Base-by-base conservation (phyloP, 2,797 vertebrate genomes). In the Eulemur rubriventer region DNA sequence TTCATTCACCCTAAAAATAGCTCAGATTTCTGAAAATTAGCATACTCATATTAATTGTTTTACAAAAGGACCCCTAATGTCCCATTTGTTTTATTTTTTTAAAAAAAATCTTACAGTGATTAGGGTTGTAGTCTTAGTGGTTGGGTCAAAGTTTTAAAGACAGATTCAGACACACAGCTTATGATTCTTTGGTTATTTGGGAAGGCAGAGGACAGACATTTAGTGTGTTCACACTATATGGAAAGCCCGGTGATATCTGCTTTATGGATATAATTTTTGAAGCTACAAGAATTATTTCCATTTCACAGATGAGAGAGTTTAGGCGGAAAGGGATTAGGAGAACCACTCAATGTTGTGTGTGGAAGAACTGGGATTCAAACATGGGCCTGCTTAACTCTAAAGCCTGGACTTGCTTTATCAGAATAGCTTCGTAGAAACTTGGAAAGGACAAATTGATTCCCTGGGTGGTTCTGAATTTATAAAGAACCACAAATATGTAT, bases 1-100 rank as follows among this genome's bases (percentile, higher is more conserved):
- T 86, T 81, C 38, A 83, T 84, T 86, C 52, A 76, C 65, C 67
- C 57, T 89, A 81, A 91, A 96, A 92, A 79, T 87, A 83, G 41
- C n/a, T 93, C 38, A 52, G 38, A 43, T 72, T 72, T 93, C 57
- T 18, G 16, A 84, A 97, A 88, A 89, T 59, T 67, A 75, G 52
- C 75, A 92, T 65, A 61, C 8, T 94, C 5, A 11, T 8, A 18
- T 69, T 79, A 61, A 83, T 87, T 76, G 14, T 84, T 16, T 61
- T 43, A 83, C 38, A 52, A 91, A 88, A 75, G 16, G 18, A 24
- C 22, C 24, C 24, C 35, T 81, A 26, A 48, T 52, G 55, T 87
- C 22, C 10, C 28, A 9, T 92, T 26, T 43, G 35, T 18, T 93
- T 55, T n/a, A 28, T 52, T 70, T 81, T 70, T 90, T n/a, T 43